These are phyloP conservation scores for Aphidius ervi DNA, from an alignment of 1,140 invertebrate species.

Conservation along the genomic window DNA sequence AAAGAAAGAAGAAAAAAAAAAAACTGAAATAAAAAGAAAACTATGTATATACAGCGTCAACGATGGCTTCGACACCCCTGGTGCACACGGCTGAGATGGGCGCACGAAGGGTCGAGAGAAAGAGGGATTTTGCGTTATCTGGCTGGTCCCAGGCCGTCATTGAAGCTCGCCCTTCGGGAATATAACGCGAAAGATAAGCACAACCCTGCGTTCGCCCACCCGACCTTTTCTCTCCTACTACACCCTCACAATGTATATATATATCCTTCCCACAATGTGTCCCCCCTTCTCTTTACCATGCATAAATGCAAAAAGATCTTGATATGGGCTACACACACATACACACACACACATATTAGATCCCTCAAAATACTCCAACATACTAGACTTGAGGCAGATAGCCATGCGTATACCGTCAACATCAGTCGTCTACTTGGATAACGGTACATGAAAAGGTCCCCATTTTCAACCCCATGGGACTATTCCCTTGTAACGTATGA, in stretches of 20 bases:
- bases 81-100: constrained; percentile 3
- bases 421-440: neutral
- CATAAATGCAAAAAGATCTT: constrained; percentile 53
- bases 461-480: constrained; percentile 19
- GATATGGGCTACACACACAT: constrained; percentile 40
- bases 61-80: constrained; percentile 45
- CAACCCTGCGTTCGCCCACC: constrained; percentile 11
- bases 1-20: constrained; percentile 4
- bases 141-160: constrained; percentile 46
- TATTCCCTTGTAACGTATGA: constrained; percentile 43
- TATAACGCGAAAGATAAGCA: constrained; percentile 49
- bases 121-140: constrained; percentile 45
- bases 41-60: constrained; percentile 11
- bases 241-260: constrained; percentile 19
- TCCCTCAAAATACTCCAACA: constrained; percentile 20
- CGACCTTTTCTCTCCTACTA: constrained; percentile 17
- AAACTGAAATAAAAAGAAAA: neutral
- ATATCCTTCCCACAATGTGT: constrained; percentile 7
- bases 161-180: constrained; percentile 50
- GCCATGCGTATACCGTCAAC: constrained; percentile 3
- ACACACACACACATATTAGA: neutral
- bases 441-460: constrained; percentile 13
- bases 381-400: constrained; percentile 16
- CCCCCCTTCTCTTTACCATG: constrained; percentile 27
- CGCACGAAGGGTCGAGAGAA: constrained; percentile 10